Base-by-base conservation (phyloP, 2,797 vertebrate species). In the Etheostoma nigrum region DNA sequence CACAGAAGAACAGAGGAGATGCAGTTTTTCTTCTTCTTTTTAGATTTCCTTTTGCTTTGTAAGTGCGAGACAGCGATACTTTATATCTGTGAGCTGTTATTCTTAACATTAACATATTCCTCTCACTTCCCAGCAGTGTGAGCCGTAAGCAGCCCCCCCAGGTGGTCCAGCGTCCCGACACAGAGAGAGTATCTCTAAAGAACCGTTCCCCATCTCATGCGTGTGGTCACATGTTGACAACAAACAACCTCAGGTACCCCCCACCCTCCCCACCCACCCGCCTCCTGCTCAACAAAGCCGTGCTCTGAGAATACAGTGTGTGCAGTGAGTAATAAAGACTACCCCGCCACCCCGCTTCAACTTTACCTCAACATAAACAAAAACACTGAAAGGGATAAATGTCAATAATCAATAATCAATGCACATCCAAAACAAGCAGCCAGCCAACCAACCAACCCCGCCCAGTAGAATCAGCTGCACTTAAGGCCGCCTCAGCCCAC, bases 121-220 rank as follows among this genome's bases (percentile, higher is more conserved):
- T 94, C 94, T 93, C 93, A 95, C 93, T 93, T 94, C 92, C 94
- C 94, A 93, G 94, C 95, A 95, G 94, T 95, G 93, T 91, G 94
- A 95, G 93, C 91, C 78, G 85, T 92, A 95, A 94, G 90, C 89
- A 66, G 68, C 86, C 88, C 75, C 73, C 89, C 82, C 82, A 80
- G 82, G 67, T 60, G 68, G 66, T 3, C 36, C 27, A 6, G 60
- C 55, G 18, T 77, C 63, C 58, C 12, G 63, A 67, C 59, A 65
- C n/a, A 49, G 19, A 60, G 49, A 12, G 18, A 9, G 53, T n/a
- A n/a, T 64, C 25, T 36, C 8, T 11, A 21, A 5, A 52, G 19
- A 71, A 44, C 53, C 4, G 30, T 40, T 75, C 15, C 3, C 4
- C 27, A 4, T 11, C 36, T 12, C 3, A 40, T 40, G 12, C 3